These are phyloP conservation scores for Chromoteleia sp. DNA, from an alignment of 2,888 invertebrate genomes.

Conservation along the genomic window DNA sequence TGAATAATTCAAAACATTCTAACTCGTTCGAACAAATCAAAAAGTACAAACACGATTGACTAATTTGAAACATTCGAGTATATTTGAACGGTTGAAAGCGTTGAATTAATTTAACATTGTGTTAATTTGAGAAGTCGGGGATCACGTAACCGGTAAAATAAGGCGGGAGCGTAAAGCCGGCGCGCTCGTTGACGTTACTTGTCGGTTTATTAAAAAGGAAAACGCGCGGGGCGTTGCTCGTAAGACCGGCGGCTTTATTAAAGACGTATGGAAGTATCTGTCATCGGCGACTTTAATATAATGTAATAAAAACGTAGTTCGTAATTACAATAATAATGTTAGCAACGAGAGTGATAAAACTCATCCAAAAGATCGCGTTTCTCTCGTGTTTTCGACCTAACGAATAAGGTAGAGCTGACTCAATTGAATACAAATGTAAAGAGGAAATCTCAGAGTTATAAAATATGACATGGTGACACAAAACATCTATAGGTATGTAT, in stretches of 20 bases:
- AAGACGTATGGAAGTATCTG: constrained; percentile 58
- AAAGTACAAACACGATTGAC: too few species aligned
- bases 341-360: constrained; percentile 77
- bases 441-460: constrained; percentile 51
- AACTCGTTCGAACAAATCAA: too few species aligned
- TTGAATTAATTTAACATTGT: background rate
- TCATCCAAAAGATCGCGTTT: constrained; percentile 64
- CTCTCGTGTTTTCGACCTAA: constrained; percentile 36
- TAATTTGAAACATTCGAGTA: background rate
- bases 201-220: constrained; percentile 57
- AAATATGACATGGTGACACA: constrained; percentile 67
- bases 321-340: constrained; percentile 78
- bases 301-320: constrained; percentile 75
- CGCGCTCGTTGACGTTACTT: constrained; percentile 38
- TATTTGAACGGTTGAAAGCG: background rate
- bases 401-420: constrained; percentile 53
- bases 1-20: too few species aligned
- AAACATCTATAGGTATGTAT: constrained; percentile 63
- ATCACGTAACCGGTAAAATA: constrained; percentile 19
- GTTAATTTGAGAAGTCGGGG: background rate
- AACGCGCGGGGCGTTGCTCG: constrained; percentile 21
- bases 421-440: constrained; percentile 54
- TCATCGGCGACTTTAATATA: constrained; percentile 77
- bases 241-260: constrained; percentile 46
- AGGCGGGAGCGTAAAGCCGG: constrained; percentile 25